phyloP scores from a whole-genome alignment of 2,888 invertebrate genomes.

The Melipona bicolor region DNA sequence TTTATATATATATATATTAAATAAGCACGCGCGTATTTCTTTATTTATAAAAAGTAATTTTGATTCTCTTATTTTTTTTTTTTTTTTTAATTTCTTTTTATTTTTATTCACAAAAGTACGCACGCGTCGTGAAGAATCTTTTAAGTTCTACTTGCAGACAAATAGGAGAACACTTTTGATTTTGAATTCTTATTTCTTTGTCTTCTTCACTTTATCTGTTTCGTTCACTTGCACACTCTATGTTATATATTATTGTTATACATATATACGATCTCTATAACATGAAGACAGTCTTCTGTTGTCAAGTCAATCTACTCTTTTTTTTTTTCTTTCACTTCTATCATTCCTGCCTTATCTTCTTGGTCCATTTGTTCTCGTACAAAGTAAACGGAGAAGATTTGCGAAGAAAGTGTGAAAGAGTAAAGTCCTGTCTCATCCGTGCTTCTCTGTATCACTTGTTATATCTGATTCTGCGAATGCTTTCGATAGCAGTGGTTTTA shows the following conservation, averaged over 20 bases:
- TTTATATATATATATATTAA: conserved; percentile 23
- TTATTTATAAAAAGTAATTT: conserved; percentile 10
- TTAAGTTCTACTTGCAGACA: not conserved
- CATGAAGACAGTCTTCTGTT: not conserved
- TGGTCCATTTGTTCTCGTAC: conserved; percentile 5
- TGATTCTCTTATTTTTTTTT: conserved; percentile 15
- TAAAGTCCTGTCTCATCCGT: conserved; percentile 57
- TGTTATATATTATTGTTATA: not conserved
- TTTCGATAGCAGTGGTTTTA: conserved; percentile 75
- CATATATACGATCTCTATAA: conserved; percentile 1
- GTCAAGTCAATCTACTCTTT: conserved; percentile 8
- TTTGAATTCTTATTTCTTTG: conserved; percentile 28
- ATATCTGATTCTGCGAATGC: conserved; percentile 60
- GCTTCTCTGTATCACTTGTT: conserved; percentile 63
- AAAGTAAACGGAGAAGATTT: conserved; percentile 5
- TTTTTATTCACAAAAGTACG: not conserved
- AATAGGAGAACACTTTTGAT: conserved; percentile 46
- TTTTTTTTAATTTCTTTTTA: not conserved
- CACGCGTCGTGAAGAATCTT: not conserved
- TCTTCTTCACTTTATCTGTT: conserved; percentile 21
- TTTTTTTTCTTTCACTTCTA: conserved; percentile 26
- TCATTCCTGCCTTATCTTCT: conserved; percentile 9
- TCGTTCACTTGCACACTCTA: conserved; percentile 27
- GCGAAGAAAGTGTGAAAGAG: not conserved
- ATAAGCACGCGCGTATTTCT: conserved; percentile 33